Percentiles rank a stretch among this genome's conserved stretches.
Evolutionary conservation across 1,140 invertebrate species (phyloP).

Genomic region (Neuroterus valhalla): DNA sequence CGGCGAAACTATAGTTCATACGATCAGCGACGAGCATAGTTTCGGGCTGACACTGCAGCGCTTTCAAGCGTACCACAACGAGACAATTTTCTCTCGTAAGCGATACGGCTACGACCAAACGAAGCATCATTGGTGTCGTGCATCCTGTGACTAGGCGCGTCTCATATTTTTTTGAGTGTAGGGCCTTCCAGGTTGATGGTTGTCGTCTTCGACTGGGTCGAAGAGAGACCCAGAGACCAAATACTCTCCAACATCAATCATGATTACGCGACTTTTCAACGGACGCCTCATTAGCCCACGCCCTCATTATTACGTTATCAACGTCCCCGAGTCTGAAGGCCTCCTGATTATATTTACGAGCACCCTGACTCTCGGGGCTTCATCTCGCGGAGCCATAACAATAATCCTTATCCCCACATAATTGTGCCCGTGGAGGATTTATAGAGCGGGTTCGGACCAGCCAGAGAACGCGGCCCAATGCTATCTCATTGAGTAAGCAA

Average conservation of each 20-base stretch:
- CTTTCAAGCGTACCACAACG: no score
- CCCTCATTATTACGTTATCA: conserved; percentile 69
- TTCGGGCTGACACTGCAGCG: no score
- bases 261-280: conserved; percentile 59
- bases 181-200: conserved; percentile 10
- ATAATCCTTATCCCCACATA: conserved; percentile 69
- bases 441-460: conserved; percentile 61
- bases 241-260: conserved; percentile 55
- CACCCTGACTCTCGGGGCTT: conserved; percentile 44
- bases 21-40: no score
- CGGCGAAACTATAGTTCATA: no score
- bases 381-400: conserved; percentile 58
- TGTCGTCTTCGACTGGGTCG: background rate
- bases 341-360: conserved; percentile 64
- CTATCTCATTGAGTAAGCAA: conserved; percentile 66
- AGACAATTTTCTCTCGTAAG: no score
- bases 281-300: conserved; percentile 62
- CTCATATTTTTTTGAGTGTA: no score
- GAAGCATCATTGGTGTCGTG: no score
- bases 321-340: conserved; percentile 52
- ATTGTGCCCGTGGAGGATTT: conserved; percentile 70
- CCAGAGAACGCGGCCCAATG: conserved; percentile 56
- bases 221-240: background rate
- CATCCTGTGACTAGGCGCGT: no score
- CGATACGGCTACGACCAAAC: no score